Percentiles rank a stretch among this genome's conserved stretches.
These are phyloP conservation scores for Cavia aperea DNA, from an alignment of 2,113 vertebrate species.

Conservation along the genomic window DNA sequence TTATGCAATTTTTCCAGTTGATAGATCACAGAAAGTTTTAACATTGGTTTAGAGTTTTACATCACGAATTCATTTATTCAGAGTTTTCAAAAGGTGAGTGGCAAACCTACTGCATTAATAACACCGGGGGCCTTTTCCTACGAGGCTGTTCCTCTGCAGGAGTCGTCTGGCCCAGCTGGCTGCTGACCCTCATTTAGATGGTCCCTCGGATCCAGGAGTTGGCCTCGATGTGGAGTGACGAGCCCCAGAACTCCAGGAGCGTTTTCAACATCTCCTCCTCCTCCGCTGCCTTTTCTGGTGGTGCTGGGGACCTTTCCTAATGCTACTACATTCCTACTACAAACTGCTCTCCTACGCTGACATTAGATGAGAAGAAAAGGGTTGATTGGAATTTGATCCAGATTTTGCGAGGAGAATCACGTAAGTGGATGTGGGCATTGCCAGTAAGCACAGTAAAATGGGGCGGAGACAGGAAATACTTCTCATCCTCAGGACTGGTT, in stretches of 20 bases:
- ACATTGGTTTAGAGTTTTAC: slow-evolving; percentile 44
- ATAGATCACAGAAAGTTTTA: slow-evolving; percentile 54
- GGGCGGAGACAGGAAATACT: neutral
- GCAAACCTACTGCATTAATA: neutral
- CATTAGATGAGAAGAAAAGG: neutral
- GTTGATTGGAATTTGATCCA: neutral
- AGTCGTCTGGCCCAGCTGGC: neutral
- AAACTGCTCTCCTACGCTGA: neutral
- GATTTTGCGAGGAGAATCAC: slow-evolving; percentile 19
- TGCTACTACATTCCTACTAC: too few species aligned
- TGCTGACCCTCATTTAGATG: neutral
- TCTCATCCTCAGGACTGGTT: neutral
- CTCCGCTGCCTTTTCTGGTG: neutral
- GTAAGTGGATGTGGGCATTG: neutral
- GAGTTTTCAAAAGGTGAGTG: slow-evolving; percentile 29
- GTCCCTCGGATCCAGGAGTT: neutral
- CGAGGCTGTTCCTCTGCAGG: neutral
- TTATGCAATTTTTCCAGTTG: slow-evolving; percentile 45
- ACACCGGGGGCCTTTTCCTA: neutral
- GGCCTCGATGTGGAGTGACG: neutral
- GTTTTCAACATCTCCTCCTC: neutral
- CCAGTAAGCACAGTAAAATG: neutral
- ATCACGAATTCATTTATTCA: slow-evolving; percentile 46
- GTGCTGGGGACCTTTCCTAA: neutral
- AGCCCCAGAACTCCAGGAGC: neutral